Conservation (phyloP, 2,797 vertebrate species). For the Paedocypris micromegethes region DNA sequence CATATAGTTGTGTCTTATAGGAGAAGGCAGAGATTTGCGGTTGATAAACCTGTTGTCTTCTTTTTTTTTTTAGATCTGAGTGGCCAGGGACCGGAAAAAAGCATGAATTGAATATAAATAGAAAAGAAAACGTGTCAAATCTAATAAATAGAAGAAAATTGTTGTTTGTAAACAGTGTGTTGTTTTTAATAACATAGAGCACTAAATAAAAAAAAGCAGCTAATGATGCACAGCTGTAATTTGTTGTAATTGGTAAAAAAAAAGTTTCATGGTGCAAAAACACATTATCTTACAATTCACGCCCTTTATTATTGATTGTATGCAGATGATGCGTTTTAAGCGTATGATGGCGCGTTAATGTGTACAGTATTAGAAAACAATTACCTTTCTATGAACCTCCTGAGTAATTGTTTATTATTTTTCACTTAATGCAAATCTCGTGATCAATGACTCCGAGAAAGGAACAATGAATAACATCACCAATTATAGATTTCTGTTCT, state of each 20-base stretch:
- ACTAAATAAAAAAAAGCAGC: too few species aligned
- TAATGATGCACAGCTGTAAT: background rate
- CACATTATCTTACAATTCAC: conserved; percentile 85
- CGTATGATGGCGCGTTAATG: conserved; percentile 80
- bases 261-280: conserved; percentile 7
- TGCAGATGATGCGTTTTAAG: conserved; percentile 95
- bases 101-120: conserved; percentile 23
- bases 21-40: conserved; percentile 49
- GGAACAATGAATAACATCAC: conserved; percentile 90
- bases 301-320: conserved; percentile 95
- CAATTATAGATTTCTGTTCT: conserved; percentile 83
- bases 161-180: too few species aligned
- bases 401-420: conserved; percentile 99
- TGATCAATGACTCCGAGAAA: conserved; percentile 94
- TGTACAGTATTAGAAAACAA: conserved; percentile 89
- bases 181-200: too few species aligned
- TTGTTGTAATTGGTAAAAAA: conserved; percentile 7
- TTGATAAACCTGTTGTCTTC: conserved; percentile 52
- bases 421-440: conserved; percentile 96
- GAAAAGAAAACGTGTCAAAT: conserved; percentile 1
- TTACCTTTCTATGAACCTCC: conserved; percentile 83
- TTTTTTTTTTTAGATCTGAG: conserved; percentile 48
- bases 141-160: too few species aligned
- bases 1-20: conserved; percentile 50
- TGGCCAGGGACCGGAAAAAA: conserved; percentile 44